Evolutionary conservation across 2,797 vertebrate genomes (phyloP).

Genomic region (Clamator glandarius): DNA sequence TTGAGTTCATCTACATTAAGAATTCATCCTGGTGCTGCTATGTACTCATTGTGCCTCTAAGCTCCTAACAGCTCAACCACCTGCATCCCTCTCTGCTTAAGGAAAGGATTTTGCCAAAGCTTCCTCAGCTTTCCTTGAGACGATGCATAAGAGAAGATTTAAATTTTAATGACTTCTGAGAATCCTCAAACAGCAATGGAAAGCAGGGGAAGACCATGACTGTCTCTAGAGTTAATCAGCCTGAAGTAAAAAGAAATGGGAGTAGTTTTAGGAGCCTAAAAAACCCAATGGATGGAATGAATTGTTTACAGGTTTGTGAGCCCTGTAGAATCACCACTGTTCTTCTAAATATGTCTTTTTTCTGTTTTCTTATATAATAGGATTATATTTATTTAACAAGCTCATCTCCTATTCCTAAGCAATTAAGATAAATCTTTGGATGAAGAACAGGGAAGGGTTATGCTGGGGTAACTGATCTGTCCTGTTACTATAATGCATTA

Average conservation of each 20-base stretch:
- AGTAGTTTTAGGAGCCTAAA: neutral
- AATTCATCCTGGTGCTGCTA: neutral
- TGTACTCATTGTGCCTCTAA: neutral
- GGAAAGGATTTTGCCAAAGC: neutral
- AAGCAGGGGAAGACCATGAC: neutral
- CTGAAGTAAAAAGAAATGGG: neutral
- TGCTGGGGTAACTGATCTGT: constrained; percentile 36
- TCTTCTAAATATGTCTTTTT: neutral
- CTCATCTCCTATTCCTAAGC: neutral
- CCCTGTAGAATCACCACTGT: neutral
- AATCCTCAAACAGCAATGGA: neutral
- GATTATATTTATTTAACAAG: neutral
- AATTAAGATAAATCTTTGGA: constrained; percentile 13
- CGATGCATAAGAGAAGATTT: neutral
- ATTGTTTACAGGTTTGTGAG: neutral
- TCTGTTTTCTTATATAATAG: neutral
- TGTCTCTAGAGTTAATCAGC: neutral
- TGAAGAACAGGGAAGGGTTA: neutral
- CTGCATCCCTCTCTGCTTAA: neutral
- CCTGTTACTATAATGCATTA: constrained; percentile 42
- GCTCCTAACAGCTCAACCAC: neutral
- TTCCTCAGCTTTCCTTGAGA: neutral
- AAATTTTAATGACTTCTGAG: neutral
- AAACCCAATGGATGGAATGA: neutral
- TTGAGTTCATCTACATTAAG: neutral